Conservation (phyloP, 2,113 vertebrate species). For the Calonectris borealis region DNA sequence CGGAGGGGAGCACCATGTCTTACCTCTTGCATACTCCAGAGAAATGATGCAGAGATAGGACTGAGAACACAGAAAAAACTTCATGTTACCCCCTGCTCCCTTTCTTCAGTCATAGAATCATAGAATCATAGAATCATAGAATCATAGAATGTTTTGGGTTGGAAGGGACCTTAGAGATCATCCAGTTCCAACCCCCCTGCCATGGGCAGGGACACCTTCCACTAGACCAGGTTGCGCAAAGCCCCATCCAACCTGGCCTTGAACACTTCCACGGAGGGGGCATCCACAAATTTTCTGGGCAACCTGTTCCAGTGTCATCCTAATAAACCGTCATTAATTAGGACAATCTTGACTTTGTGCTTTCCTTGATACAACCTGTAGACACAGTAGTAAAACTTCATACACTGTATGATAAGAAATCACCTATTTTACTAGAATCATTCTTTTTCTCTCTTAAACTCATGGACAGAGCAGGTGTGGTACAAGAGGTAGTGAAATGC, state of each 20-base stretch:
- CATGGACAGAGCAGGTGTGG: neutral
- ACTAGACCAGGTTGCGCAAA: neutral
- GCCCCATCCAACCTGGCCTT: neutral
- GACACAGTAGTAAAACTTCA: neutral
- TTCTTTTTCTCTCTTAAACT: neutral
- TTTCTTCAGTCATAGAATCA: neutral
- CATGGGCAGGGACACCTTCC: neutral
- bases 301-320: neutral
- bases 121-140: neutral
- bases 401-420: neutral
- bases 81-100: neutral
- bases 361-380: neutral
- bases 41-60: neutral
- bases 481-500: neutral
- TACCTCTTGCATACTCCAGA: neutral
- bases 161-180: neutral
- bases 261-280: neutral
- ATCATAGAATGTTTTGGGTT: neutral
- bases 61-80: neutral
- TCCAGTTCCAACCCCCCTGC: fast-evolving
- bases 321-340: neutral
- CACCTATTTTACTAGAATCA: neutral
- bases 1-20: neutral
- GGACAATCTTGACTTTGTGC: neutral
- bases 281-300: neutral